Evolutionary conservation across 2,888 invertebrate species (phyloP).

Genomic region (Agrotis exclamationis): DNA sequence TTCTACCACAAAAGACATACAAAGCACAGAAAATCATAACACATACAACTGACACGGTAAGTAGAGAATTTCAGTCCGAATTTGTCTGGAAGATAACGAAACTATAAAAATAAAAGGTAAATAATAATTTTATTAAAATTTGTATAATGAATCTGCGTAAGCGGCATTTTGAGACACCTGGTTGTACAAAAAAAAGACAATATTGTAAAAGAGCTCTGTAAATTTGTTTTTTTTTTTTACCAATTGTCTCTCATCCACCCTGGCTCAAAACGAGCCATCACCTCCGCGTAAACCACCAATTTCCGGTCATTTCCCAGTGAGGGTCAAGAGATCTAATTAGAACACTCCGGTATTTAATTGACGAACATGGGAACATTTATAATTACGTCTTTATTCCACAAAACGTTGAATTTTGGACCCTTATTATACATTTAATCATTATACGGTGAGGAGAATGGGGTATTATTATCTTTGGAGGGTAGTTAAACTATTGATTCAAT

Average conservation of each 20-base stretch:
- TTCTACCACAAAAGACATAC: too few relatives aligned
- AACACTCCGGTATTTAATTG: constrained; percentile 13
- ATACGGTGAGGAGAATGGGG: not conserved
- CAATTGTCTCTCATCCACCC: not conserved
- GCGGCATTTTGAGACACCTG: too few relatives aligned
- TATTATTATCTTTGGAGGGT: not conserved
- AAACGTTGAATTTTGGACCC: not conserved
- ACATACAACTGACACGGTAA: too few relatives aligned
- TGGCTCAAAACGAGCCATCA: constrained; percentile 11
- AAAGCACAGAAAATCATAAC: too few relatives aligned
- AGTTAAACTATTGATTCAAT: not conserved
- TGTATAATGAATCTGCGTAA: too few relatives aligned
- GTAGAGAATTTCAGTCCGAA: too few relatives aligned
- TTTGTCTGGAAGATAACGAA: too few relatives aligned
- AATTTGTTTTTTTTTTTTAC: too few relatives aligned
- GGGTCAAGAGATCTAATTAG: constrained; percentile 30
- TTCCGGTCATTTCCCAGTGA: constrained; percentile 29
- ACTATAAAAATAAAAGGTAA: too few relatives aligned
- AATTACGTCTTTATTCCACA: not conserved
- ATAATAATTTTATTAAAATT: too few relatives aligned
- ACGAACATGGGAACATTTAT: constrained; percentile 4
- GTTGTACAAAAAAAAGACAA: too few relatives aligned
- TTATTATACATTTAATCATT: not conserved
- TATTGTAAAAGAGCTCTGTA: too few relatives aligned
- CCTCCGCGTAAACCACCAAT: constrained; percentile 27